Base-by-base conservation (phyloP, 2,797 vertebrate species). In the Atherinosoma microstoma region DNA sequence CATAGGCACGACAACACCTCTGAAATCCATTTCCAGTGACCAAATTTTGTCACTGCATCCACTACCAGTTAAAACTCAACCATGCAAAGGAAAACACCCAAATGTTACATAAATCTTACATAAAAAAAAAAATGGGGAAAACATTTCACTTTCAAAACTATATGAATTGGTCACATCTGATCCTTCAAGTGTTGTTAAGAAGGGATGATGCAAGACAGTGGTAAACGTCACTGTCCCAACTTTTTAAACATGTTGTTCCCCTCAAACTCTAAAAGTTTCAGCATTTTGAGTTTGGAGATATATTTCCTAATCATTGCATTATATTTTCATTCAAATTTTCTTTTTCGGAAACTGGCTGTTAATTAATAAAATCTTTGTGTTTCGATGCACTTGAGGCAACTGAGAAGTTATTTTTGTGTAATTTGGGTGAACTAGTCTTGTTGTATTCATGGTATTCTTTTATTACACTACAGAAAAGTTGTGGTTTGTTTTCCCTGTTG, bases 361-460 rank as follows among this genome's bases (percentile, higher is more conserved):
- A 51, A 12, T 51, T 4, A 10, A 10, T 29, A 16, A 42, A 40
- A 53, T 35, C 20, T 42, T 20, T 18, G 29, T 35, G 24, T 35
- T 51, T 54, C 20, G 51, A 67, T 13, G 27, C 9, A 15, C 29
- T 27, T 51, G 12, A 67, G 34, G 61, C 63, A 60, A 64, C 2
- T 51, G 8, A 58, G 22, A 64, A 58, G 29, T 30, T 38, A 0
- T 45, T 5, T 60, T 60, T 70, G 35, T 61, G 11, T 68, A 34
- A 20, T 70, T 56, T 30, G 36, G 16, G 7, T 59, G 8, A 74
- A 67, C 61, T 0, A 7, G 11, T 72, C 45, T 63, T 60, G 6
- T 32, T 7, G 27, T 15, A 9, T 67, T 77, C 49, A 64, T 10
- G 6, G 58, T 61, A 61, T 64, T 45, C 47, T 73, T 7, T 35